Percentiles rank a stretch among this genome's conserved stretches.
These are phyloP conservation scores for Scaptodrosophila lebanonensis DNA, from an alignment of 1,140 invertebrate species.

Conservation along the genomic window DNA sequence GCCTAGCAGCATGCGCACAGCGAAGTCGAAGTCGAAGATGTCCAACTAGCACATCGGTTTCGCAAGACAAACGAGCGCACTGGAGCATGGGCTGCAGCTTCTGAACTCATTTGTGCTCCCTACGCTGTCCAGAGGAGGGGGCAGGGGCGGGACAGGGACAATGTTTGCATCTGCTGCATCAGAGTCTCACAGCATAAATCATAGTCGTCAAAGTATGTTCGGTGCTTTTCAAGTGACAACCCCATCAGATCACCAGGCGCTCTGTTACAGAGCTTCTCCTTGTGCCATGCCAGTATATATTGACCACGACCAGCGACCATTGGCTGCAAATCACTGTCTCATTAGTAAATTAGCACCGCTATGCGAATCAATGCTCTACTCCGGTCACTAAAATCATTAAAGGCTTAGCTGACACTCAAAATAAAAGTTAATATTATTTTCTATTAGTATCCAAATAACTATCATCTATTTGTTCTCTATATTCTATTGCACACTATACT, in stretches of 20 bases:
- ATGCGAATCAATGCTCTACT: too few species aligned
- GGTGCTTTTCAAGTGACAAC: slow-evolving; percentile 21
- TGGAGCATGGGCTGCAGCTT: background rate
- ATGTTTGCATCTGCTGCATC: slow-evolving; percentile 21
- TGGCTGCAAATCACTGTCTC: slow-evolving; percentile 49
- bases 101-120: slow-evolving; percentile 45
- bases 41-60: slow-evolving; percentile 59
- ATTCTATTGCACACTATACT: too few species aligned
- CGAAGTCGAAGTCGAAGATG: slow-evolving; percentile 57
- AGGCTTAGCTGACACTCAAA: too few species aligned
- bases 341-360: slow-evolving; percentile 71
- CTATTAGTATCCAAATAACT: too few species aligned
- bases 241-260: slow-evolving; percentile 28
- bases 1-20: slow-evolving; percentile 19
- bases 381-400: too few species aligned
- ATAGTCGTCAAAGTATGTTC: slow-evolving; percentile 34
- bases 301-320: slow-evolving; percentile 11
- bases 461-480: too few species aligned
- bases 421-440: too few species aligned
- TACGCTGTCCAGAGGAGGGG: slow-evolving; percentile 15
- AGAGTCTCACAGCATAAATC: slow-evolving; percentile 42
- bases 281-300: slow-evolving; percentile 1
- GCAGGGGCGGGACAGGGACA: too few species aligned
- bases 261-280: background rate
- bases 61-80: slow-evolving; percentile 25